phyloP scores from a whole-genome alignment of 2,888 invertebrate genomes.

The Drepana falcataria region DNA sequence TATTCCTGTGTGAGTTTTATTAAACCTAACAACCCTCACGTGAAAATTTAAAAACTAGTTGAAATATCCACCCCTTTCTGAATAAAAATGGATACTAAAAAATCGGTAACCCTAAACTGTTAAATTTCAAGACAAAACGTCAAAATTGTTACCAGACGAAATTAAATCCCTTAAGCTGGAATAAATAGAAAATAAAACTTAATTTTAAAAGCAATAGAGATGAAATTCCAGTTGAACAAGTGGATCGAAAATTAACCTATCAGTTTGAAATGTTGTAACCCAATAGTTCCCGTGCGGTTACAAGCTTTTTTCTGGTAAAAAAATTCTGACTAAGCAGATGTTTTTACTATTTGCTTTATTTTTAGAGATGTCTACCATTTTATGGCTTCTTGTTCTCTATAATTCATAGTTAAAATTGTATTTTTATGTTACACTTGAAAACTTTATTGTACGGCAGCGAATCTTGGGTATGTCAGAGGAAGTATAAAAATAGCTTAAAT shows the following conservation, averaged over 20 bases:
- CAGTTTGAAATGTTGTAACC: conserved; percentile 45
- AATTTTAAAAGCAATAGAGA: conserved; percentile 8
- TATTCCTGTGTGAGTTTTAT: too few species aligned
- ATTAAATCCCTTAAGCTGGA: conserved; percentile 11
- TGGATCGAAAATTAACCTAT: conserved; percentile 41
- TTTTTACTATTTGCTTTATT: conserved; percentile 19
- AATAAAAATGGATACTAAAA: conserved; percentile 4
- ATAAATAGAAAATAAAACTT: conserved; percentile 9
- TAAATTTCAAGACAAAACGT: conserved; percentile 36
- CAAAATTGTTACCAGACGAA: conserved; percentile 37
- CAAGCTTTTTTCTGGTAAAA: conserved; percentile 31
- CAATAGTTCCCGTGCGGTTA: conserved; percentile 44
- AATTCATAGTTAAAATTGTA: conserved; percentile 1
- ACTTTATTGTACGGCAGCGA: too few species aligned
- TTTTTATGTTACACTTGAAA: too few species aligned
- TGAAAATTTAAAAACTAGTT: too few species aligned
- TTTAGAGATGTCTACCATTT: conserved; percentile 6
- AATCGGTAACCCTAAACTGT: conserved; percentile 34
- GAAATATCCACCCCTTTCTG: too few species aligned
- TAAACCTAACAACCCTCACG: too few species aligned
- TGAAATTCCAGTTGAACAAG: conserved; percentile 13
- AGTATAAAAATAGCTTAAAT: too few species aligned
- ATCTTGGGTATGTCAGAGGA: too few species aligned
- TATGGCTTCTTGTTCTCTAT: conserved; percentile 5
- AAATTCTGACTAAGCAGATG: conserved; percentile 35